Base-by-base conservation (phyloP, 2,113 vertebrate genomes). In the Cacatua alba region DNA sequence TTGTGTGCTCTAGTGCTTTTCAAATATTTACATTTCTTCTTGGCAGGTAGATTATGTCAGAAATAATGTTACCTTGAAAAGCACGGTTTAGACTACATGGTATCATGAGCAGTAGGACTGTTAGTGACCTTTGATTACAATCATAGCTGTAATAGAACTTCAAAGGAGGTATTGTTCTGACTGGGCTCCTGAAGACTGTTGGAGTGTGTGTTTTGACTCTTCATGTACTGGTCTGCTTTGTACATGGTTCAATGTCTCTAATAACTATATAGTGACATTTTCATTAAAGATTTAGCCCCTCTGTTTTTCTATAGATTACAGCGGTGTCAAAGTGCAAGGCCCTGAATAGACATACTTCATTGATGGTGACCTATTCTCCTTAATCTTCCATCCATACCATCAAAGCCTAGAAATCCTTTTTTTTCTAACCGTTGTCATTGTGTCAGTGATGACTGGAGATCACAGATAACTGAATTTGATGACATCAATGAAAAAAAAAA, bases 1-100 rank as follows among this genome's bases (percentile, higher is more conserved):
- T 46, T 72, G 51, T 69, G 49, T 82, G 79, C 82, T 93, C n/a
- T 52, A 77, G 85, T 1, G n/a, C 71, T 93, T 90, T 80, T 29
- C 68, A 94, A 93, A 92, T 94, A 92, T 93, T 96, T 90, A 33
- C 82, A 2, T 72, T 93, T 88, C 82, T 88, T 83, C 68, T 75
- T 88, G 76, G 91, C 86, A 75, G 86, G 12, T 6, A n/a, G 57
- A 26, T 44, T 41, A 24, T 90, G 28, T 63, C 60, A 63, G 92
- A 88, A 92, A 24, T 62, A 88, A 62, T 13, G 41, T 59, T 63
- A 8, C 67, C 67, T 62, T 80, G 53, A 59, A 69, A 48, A 82
- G 11, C 48, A 13, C 2, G 0, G n/a, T 62, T 87, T 60, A 65
- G 59, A n/a, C 68, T 88, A 9, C 44, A 26, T 26, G 16, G 21